These are phyloP conservation scores for Aleiodes alternator DNA, from an alignment of 2,888 invertebrate genomes.

Conservation along the genomic window DNA sequence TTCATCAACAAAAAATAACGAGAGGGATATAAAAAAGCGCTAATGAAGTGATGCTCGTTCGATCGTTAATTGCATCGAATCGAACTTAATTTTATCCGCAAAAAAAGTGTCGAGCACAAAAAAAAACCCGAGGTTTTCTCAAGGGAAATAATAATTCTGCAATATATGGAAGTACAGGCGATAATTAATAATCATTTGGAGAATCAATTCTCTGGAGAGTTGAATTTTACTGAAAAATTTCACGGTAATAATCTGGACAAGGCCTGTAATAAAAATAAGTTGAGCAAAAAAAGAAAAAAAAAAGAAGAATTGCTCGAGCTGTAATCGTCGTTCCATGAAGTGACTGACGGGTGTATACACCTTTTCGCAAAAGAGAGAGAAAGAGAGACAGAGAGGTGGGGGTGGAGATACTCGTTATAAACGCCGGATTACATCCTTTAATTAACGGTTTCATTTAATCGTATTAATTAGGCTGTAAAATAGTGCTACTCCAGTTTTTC, in stretches of 20 bases:
- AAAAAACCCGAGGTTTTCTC: constrained; percentile 7
- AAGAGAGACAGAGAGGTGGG: neutral
- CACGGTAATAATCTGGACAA: constrained; percentile 2
- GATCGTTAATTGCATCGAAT: constrained; percentile 47
- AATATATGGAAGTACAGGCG: too few relatives aligned
- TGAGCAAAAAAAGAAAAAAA: constrained; percentile 33
- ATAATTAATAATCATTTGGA: neutral
- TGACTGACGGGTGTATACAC: constrained; percentile 56
- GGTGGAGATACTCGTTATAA: constrained; percentile 62
- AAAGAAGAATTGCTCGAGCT: constrained; percentile 35
- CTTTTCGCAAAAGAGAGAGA: neutral
- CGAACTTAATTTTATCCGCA: constrained; percentile 42
- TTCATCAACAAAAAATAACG: constrained; percentile 20
- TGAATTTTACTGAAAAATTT: neutral
- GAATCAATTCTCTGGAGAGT: neutral
- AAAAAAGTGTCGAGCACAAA: constrained; percentile 42
- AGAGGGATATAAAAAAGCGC: constrained; percentile 37
- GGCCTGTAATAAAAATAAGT: constrained; percentile 18
- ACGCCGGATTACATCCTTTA: constrained; percentile 70
- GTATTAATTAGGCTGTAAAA: constrained; percentile 74
- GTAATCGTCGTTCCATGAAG: constrained; percentile 69
- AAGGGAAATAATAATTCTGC: too few relatives aligned
- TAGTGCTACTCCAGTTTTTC: constrained; percentile 61
- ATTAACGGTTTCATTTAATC: constrained; percentile 71
- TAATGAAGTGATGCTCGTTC: constrained; percentile 38